These are phyloP conservation scores for Cinclus mexicanus DNA, from an alignment of 2,113 vertebrate species.

Conservation along the genomic window DNA sequence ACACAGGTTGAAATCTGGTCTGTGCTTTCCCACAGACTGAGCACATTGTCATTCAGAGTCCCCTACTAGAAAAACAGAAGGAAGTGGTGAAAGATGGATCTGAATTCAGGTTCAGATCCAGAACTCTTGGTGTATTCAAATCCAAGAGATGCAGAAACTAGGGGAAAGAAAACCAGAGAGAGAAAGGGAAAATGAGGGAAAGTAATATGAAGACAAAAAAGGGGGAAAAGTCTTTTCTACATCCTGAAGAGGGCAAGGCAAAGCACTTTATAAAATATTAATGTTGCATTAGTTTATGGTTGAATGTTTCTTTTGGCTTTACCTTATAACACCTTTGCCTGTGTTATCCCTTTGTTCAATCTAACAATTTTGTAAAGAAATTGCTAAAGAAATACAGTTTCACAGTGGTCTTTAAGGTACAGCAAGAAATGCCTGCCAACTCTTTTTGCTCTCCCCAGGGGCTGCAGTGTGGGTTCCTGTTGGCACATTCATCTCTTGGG, in stretches of 20 bases:
- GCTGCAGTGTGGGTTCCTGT: not conserved
- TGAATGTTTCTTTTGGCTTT: not conserved
- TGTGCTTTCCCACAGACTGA: not conserved
- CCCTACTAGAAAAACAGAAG: not conserved
- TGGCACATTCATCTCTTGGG: not conserved
- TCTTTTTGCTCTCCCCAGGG: not conserved
- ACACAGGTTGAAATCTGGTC: not conserved
- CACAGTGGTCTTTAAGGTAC: not conserved
- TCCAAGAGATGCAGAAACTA: not conserved
- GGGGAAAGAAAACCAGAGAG: not conserved
- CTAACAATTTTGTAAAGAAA: not conserved
- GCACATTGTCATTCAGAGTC: not conserved
- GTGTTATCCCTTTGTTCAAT: not conserved
- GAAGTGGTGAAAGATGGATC: not conserved
- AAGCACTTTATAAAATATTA: not conserved
- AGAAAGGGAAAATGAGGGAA: not conserved
- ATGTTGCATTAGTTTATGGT: not conserved
- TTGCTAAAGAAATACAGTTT: not conserved
- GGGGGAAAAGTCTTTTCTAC: fast-evolving
- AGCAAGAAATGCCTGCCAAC: not conserved
- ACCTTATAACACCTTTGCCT: not conserved
- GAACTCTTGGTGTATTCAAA: not conserved
- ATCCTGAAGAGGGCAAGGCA: not conserved
- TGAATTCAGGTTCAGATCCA: not conserved
- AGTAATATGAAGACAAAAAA: not conserved